Evolutionary conservation across 1,140 invertebrate genomes (phyloP), one percentile per base, ranked within the genome.

Genomic region (Babylonia areolata): DNA sequence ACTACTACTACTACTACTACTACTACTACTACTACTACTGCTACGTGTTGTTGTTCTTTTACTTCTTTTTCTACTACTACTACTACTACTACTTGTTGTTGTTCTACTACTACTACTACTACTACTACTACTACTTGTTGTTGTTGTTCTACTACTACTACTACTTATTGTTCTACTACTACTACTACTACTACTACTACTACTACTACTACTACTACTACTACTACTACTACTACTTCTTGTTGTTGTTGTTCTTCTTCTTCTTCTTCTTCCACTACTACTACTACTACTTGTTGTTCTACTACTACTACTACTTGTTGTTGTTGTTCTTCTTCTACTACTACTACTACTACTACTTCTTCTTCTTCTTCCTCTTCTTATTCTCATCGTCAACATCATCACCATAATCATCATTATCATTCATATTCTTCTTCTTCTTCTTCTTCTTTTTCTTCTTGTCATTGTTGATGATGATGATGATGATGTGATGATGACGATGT

Each of bases 1-100:
- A 82, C 81, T 82, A 82, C 81, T 82, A 82, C 46, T 82, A 58
- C 35, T 82, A 82, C 35, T 82, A 58, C 81, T 82, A 82, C 81
- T 58, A 82, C 81, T 58, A 82, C 81, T 82, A 82, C 81, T 58
- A 82, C 81, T 82, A 82, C 81, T 82, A n/a, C n/a, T n/a, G n/a
- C n/a, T n/a, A n/a, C n/a, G n/a, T n/a, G n/a, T n/a, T n/a, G n/a
- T n/a, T n/a, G n/a, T n/a, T n/a, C n/a, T n/a, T n/a, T n/a, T n/a
- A n/a, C n/a, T n/a, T n/a, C n/a, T n/a, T n/a, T n/a, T n/a, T n/a
- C n/a, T n/a, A 58, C 81, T 58, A 82, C 81, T 82, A 58, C 81
- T 82, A 82, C 35, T 82, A 82, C 46, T 82, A 82, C 81, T 58
- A 82, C 81, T 58, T 64, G 15, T 58, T 23, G 23, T 82, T 64